A percentile compares a stretch with the other conserved stretches of the same genome.
phyloP scores from a whole-genome alignment of 1,140 invertebrate species.

The Drosophila novamexicana region DNA sequence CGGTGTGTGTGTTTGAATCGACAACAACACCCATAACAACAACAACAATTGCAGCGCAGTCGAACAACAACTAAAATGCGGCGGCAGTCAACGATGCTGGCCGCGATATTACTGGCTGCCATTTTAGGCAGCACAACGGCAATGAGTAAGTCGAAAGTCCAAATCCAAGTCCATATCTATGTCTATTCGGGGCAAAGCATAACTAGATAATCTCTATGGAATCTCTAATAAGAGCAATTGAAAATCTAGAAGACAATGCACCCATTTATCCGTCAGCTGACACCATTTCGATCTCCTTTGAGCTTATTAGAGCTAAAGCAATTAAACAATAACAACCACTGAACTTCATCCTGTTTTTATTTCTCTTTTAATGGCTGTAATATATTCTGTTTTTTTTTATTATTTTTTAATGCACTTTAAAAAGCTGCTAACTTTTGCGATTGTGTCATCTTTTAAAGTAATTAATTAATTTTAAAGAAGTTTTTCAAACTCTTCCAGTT shows the following conservation, averaged over 20 bases:
- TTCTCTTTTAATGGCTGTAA: too few species aligned
- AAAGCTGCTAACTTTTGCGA: too few species aligned
- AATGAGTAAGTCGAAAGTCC: conserved; percentile 64
- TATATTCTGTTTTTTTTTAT: too few species aligned
- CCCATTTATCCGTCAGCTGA: too few species aligned
- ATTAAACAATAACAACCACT: too few species aligned
- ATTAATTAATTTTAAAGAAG: too few species aligned
- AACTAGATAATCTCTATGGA: background rate
- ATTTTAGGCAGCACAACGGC: conserved; percentile 66
- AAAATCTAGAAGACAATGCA: background rate
- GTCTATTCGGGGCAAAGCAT: background rate
- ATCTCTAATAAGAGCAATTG: background rate
- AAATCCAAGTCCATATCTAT: background rate
- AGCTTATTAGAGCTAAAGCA: too few species aligned
- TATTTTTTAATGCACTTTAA: too few species aligned
- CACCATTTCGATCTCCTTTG: too few species aligned
- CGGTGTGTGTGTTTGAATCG: background rate
- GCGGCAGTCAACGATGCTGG: conserved; percentile 80
- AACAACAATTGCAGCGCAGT: conserved; percentile 32
- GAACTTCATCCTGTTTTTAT: too few species aligned
- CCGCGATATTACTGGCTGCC: conserved; percentile 76
- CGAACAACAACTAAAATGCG: conserved; percentile 62
- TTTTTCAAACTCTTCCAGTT: too few species aligned
- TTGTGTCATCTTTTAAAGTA: too few species aligned
- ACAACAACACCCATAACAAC: conserved; percentile 19